These are phyloP conservation scores for Aptenodytes patagonicus DNA, from an alignment of 2,113 vertebrate species.

Conservation along the genomic window DNA sequence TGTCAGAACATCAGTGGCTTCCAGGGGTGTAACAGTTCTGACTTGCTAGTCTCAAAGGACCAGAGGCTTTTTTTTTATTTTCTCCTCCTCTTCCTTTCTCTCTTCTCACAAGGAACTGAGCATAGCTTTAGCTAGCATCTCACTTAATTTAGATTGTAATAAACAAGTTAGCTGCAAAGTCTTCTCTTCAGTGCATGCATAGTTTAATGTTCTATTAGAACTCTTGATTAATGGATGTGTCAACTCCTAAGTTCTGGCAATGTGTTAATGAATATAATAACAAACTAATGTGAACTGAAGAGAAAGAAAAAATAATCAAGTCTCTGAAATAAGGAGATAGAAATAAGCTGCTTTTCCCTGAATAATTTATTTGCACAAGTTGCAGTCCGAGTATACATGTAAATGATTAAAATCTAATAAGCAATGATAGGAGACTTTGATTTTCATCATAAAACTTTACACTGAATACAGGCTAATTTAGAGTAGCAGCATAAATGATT, in stretches of 20 bases:
- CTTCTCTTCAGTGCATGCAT: neutral
- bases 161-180: neutral
- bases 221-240: neutral
- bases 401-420: constrained; percentile 42
- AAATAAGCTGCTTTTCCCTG: neutral
- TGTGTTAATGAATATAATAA: neutral
- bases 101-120: neutral
- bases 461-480: neutral
- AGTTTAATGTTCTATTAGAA: neutral
- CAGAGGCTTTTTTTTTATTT: neutral
- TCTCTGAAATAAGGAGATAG: neutral
- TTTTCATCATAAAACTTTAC: constrained; percentile 1
- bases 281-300: neutral
- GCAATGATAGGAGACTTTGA: neutral
- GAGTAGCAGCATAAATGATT: neutral
- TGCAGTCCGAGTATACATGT: neutral
- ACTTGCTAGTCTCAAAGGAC: neutral
- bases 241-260: neutral
- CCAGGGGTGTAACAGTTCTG: neutral
- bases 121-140: neutral
- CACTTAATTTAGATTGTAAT: neutral
- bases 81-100: neutral
- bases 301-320: neutral
- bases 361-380: neutral
- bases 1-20: neutral